These are phyloP conservation scores for Popillia japonica DNA, from an alignment of 1,140 invertebrate genomes.

Conservation along the genomic window DNA sequence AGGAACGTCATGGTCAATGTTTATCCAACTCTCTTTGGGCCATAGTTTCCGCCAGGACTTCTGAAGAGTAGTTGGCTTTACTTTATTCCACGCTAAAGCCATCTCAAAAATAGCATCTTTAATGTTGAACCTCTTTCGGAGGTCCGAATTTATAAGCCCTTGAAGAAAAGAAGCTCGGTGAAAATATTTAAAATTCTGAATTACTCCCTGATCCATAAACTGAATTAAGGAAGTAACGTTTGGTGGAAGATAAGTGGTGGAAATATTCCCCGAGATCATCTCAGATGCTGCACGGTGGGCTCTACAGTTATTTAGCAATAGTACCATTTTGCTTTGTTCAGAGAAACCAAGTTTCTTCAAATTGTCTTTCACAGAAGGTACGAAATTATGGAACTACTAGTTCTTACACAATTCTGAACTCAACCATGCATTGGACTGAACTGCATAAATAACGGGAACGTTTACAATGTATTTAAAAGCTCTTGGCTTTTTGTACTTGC, in stretches of 20 bases:
- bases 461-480: slow-evolving; percentile 30
- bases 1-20: no score
- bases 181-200: slow-evolving; percentile 46
- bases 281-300: background rate
- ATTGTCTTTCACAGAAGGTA: slow-evolving; percentile 54
- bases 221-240: slow-evolving; percentile 52
- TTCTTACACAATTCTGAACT: slow-evolving; percentile 57
- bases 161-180: slow-evolving; percentile 36
- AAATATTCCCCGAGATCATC: slow-evolving; percentile 36
- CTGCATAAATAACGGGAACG: slow-evolving; percentile 5
- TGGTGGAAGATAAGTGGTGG: slow-evolving; percentile 45
- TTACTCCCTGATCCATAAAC: slow-evolving; percentile 52
- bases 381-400: slow-evolving; percentile 57
- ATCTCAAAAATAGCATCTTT: background rate
- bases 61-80: no score
- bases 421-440: slow-evolving; percentile 56
- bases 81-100: background rate
- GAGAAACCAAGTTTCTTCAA: no score
- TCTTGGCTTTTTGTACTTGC: slow-evolving; percentile 31
- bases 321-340: no score
- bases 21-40: no score
- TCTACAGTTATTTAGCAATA: background rate
- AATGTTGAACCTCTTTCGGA: background rate
- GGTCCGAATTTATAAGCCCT: background rate
- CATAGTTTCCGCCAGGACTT: background rate